phyloP scores from a whole-genome alignment of 2,113 vertebrate genomes.

The Archocentrus centrarchus region DNA sequence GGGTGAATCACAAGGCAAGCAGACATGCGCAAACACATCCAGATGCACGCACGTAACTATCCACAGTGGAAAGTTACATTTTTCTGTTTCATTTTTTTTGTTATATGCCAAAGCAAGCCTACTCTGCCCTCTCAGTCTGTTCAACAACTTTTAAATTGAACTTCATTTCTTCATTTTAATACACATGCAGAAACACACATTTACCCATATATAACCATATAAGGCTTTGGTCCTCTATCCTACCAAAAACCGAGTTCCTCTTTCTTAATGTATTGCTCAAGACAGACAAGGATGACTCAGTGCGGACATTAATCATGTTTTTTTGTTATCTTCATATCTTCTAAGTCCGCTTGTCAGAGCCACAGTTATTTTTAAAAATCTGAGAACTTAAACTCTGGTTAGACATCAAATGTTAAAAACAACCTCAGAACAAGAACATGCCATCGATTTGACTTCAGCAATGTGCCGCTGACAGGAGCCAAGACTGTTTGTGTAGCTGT shows the following conservation, averaged over 20 bases:
- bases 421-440: neutral
- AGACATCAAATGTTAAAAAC: constrained; percentile 19
- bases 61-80: constrained; percentile 1
- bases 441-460: neutral
- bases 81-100: neutral
- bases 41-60: neutral
- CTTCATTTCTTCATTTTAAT: constrained; percentile 5
- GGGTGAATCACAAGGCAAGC: constrained; percentile 69
- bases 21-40: neutral
- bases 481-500: neutral
- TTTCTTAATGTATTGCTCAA: constrained; percentile 84
- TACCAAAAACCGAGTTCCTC: constrained; percentile 78
- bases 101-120: neutral
- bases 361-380: constrained; percentile 47
- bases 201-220: constrained; percentile 45
- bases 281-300: constrained; percentile 82
- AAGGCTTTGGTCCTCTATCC: constrained; percentile 56
- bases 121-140: neutral
- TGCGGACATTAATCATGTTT: constrained; percentile 71
- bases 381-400: constrained; percentile 35
- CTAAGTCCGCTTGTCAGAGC: constrained; percentile 15
- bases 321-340: constrained; percentile 67
- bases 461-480: neutral
- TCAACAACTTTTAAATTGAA: neutral
- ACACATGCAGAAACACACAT: constrained; percentile 24